Percentiles rank a stretch among this genome's conserved stretches.
Evolutionary conservation across 2,888 invertebrate genomes (phyloP).

Genomic region (Litoditis marina): DNA sequence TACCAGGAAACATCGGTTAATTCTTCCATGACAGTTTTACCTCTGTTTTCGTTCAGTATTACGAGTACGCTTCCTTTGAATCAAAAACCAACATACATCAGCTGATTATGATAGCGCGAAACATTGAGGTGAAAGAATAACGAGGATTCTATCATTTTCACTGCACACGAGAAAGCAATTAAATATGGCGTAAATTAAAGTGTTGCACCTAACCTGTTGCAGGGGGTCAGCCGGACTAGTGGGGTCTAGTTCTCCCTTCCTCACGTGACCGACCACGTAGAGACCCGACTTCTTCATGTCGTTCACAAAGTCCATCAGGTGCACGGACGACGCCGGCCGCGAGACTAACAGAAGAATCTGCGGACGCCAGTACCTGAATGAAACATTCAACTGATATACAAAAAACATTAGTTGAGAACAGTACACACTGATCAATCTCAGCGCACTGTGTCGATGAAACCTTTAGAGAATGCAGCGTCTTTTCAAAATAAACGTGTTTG

Average conservation of each 20-base stretch:
- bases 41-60: no score
- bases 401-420: not conserved
- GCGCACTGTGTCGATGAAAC: not conserved
- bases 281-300: slow-evolving; percentile 88
- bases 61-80: no score
- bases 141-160: not conserved
- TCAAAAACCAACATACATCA: no score
- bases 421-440: no score
- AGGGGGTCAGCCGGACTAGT: slow-evolving; percentile 70
- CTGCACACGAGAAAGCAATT: not conserved
- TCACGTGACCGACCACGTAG: slow-evolving; percentile 77
- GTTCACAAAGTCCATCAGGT: slow-evolving; percentile 92
- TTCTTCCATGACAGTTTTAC: no score
- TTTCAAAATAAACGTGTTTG: no score
- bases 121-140: not conserved
- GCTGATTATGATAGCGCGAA: not conserved
- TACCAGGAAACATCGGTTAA: no score
- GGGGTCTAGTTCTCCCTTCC: slow-evolving; percentile 63
- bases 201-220: slow-evolving; percentile 64
- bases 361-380: slow-evolving; percentile 81
- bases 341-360: slow-evolving; percentile 89
- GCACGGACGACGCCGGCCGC: slow-evolving; percentile 83
- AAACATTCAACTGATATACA: not conserved
- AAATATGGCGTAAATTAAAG: not conserved
- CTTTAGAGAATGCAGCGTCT: not conserved